Percentiles rank a stretch among this genome's conserved stretches.
Evolutionary conservation across 1,140 invertebrate genomes (phyloP).

Genomic region (Leptopilina clavipes): DNA sequence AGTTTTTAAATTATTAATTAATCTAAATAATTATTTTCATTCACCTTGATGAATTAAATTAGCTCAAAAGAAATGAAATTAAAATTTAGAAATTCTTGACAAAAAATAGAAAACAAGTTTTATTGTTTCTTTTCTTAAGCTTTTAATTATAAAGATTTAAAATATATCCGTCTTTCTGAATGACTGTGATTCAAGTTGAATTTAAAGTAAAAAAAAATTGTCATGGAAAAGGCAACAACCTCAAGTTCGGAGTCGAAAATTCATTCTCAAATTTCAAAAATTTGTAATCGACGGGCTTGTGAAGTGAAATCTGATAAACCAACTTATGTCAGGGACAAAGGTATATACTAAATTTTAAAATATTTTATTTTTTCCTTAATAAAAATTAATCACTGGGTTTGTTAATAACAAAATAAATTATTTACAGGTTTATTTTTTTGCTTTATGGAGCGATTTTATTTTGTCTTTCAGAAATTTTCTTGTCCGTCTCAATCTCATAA

Average conservation of each 20-base stretch:
- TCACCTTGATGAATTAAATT: too few relatives aligned
- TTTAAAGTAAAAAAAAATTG: background rate
- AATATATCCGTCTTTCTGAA: background rate
- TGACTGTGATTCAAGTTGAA: background rate
- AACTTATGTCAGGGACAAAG: conserved; percentile 62
- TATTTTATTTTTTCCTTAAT: too few relatives aligned
- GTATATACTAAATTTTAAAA: conserved; percentile 46
- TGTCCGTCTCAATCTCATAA: background rate
- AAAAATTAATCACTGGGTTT: too few relatives aligned
- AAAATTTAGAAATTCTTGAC: too few relatives aligned
- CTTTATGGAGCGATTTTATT: too few relatives aligned
- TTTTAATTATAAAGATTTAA: background rate
- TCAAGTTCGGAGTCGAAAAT: conserved; percentile 25
- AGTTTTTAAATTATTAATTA: too few relatives aligned
- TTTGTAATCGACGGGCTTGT: conserved; percentile 39
- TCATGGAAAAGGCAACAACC: conserved; percentile 37
- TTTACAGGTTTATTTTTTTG: too few relatives aligned
- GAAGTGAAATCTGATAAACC: conserved; percentile 59
- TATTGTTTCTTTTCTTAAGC: background rate
- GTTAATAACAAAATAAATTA: too few relatives aligned
- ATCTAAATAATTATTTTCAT: too few relatives aligned
- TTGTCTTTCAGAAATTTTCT: too few relatives aligned
- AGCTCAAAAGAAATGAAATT: too few relatives aligned
- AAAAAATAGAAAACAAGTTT: too few relatives aligned
- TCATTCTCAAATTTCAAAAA: conserved; percentile 30